These are phyloP conservation scores for Nycticorax nycticorax DNA, from an alignment of 2,113 vertebrate species.

Conservation along the genomic window DNA sequence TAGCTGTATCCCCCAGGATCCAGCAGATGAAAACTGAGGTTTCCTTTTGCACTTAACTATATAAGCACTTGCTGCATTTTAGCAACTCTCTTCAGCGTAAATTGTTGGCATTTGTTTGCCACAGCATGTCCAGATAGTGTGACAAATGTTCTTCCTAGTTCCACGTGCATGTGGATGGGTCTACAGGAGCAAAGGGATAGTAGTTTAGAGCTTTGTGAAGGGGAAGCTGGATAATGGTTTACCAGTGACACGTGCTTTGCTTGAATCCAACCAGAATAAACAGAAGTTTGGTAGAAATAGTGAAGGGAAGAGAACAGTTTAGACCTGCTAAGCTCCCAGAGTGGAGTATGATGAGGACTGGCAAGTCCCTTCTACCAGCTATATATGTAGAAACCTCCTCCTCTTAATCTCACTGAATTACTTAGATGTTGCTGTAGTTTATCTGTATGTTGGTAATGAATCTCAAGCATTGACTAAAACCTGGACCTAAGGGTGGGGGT, in stretches of 20 bases:
- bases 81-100: neutral
- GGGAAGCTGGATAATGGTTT: neutral
- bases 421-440: neutral
- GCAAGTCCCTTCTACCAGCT: neutral
- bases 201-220: neutral
- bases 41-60: neutral
- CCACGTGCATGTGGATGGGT: neutral
- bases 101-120: neutral
- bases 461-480: neutral
- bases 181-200: neutral
- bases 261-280: neutral
- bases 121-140: neutral
- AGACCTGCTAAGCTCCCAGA: neutral
- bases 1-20: neutral
- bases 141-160: neutral
- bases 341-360: neutral
- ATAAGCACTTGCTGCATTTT: neutral
- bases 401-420: neutral
- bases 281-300: neutral
- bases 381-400: neutral
- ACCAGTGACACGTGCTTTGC: neutral
- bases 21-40: neutral
- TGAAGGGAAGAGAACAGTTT: neutral
- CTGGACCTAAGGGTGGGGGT: neutral
- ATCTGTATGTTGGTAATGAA: neutral